Percentiles rank a stretch among this genome's conserved stretches.
Conservation (phyloP, 2,888 invertebrate genomes). For the Philaethria dido region DNA sequence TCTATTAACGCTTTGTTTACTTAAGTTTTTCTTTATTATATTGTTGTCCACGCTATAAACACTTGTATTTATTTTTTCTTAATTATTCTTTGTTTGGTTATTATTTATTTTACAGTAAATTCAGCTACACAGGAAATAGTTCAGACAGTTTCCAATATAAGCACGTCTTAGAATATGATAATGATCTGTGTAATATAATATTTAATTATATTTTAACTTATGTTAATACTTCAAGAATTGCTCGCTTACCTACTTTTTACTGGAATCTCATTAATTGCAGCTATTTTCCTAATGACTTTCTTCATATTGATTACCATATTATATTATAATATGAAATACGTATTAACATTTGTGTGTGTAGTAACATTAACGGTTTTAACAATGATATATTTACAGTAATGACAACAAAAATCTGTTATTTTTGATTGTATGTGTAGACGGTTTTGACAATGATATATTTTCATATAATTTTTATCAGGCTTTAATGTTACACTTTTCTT, state of each 20-base stretch:
- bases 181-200: not conserved
- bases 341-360: not conserved
- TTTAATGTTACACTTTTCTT: not conserved
- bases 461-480: constrained; percentile 11
- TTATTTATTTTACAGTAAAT: not conserved
- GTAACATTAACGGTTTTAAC: no score
- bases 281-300: constrained; percentile 1
- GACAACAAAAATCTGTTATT: constrained; percentile 11
- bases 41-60: constrained; percentile 40
- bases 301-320: not conserved
- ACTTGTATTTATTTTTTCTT: constrained; percentile 54
- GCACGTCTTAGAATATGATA: not conserved
- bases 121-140: not conserved
- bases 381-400: not conserved
- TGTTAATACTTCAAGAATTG: not conserved
- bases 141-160: not conserved
- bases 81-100: constrained; percentile 46
- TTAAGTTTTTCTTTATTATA: not conserved
- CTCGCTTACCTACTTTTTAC: not conserved
- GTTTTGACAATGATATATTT: constrained; percentile 8
- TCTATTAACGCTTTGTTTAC: not conserved
- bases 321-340: not conserved
- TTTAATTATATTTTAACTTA: not conserved
- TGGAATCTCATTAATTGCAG: constrained; percentile 3
- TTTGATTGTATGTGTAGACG: constrained; percentile 11